phyloP scores from a whole-genome alignment of 2,888 invertebrate genomes.

The Lycaena phlaeas region DNA sequence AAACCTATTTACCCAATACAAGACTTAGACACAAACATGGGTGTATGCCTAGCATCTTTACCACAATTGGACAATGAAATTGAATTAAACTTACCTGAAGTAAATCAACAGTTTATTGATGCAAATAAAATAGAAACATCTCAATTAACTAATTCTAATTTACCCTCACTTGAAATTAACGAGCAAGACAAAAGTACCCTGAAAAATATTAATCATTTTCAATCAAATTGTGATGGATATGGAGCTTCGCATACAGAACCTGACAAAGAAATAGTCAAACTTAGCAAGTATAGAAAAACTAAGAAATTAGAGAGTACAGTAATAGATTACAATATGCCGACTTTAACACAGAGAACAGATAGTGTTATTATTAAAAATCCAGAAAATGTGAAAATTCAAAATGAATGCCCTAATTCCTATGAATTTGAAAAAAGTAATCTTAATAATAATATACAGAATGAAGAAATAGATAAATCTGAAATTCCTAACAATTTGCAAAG shows the following conservation, averaged over 20 bases:
- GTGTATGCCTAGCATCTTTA: slow-evolving; percentile 56
- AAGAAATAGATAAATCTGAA: background rate
- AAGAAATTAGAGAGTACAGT: slow-evolving; percentile 28
- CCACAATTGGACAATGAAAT: slow-evolving; percentile 63
- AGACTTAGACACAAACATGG: slow-evolving; percentile 57
- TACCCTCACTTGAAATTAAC: slow-evolving; percentile 26
- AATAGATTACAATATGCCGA: slow-evolving; percentile 12
- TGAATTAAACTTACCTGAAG: slow-evolving; percentile 63
- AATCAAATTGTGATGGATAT: slow-evolving; percentile 13
- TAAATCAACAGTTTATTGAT: slow-evolving; percentile 65
- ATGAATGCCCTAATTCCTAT: slow-evolving; percentile 13
- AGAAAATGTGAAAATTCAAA: slow-evolving; percentile 40
- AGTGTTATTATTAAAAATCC: slow-evolving; percentile 68
- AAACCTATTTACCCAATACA: slow-evolving; percentile 28
- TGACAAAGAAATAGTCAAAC: slow-evolving; percentile 44
- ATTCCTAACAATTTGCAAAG: background rate
- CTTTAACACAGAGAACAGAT: slow-evolving; percentile 36
- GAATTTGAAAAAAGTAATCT: slow-evolving; percentile 1
- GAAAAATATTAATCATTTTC: background rate
- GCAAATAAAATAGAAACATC: slow-evolving; percentile 49
- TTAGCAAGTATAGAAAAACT: slow-evolving; percentile 54
- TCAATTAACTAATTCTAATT: slow-evolving; percentile 24
- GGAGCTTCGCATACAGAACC: slow-evolving; percentile 15
- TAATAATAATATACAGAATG: background rate
- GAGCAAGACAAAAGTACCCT: background rate